phyloP scores from a whole-genome alignment of 2,113 vertebrate genomes.

The Poeciliopsis occidentalis region DNA sequence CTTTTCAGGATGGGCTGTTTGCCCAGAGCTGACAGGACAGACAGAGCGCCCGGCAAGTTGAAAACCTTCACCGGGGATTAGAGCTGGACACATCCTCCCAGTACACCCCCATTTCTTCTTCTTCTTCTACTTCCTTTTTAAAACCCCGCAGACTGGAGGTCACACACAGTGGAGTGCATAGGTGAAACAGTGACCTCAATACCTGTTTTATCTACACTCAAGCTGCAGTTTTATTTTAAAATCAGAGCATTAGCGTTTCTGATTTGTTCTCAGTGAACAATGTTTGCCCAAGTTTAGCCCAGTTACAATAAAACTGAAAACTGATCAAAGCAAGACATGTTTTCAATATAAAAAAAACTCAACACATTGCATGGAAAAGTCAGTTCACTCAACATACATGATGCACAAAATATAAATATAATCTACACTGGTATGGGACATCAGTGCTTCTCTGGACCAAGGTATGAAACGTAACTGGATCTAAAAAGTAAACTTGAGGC shows the following conservation, averaged over 20 bases:
- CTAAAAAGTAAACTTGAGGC: too few relatives aligned
- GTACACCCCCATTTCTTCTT: slow-evolving; percentile 12
- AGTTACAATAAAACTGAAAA: too few relatives aligned
- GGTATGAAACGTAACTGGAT: too few relatives aligned
- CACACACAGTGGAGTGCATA: background rate
- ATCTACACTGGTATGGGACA: too few relatives aligned
- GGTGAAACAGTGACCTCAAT: slow-evolving; percentile 1
- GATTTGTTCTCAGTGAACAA: background rate
- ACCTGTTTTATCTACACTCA: background rate
- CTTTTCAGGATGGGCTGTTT: slow-evolving; percentile 70
- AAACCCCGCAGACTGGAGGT: slow-evolving; percentile 29
- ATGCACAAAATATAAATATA: too few relatives aligned
- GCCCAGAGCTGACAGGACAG: slow-evolving; percentile 74
- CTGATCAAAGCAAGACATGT: too few relatives aligned
- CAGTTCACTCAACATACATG: too few relatives aligned
- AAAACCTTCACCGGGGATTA: slow-evolving; percentile 70
- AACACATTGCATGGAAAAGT: too few relatives aligned
- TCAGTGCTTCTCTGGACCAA: too few relatives aligned
- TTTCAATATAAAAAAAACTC: too few relatives aligned
- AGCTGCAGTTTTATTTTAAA: too few relatives aligned
- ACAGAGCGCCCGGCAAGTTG: slow-evolving; percentile 63
- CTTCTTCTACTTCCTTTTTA: slow-evolving; percentile 1
- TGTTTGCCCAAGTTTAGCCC: background rate
- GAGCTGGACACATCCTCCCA: slow-evolving; percentile 56
- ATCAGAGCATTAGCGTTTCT: background rate